phyloP scores from a whole-genome alignment of 64 coral and sea anemone genomes.

The Orbicella faveolata region DNA sequence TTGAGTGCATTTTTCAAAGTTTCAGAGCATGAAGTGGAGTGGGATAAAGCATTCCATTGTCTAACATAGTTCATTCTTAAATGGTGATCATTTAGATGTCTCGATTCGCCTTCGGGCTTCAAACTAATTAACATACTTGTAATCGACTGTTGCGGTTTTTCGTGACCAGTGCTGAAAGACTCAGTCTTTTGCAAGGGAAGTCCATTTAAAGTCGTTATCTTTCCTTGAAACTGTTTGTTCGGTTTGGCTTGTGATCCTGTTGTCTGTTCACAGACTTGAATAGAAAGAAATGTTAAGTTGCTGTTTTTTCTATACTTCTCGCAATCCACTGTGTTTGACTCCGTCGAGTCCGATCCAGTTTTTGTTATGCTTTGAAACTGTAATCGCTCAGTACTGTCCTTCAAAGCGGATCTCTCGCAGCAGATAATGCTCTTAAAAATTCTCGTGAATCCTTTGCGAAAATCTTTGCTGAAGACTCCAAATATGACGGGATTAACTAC shows the following conservation, averaged over 20 bases:
- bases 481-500: conserved; percentile 70
- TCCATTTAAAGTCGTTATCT: background rate
- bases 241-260: background rate
- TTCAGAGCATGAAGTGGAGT: background rate
- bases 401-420: background rate
- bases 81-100: background rate
- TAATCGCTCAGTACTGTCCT: background rate
- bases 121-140: background rate
- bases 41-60: background rate
- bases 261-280: background rate
- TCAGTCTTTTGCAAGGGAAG: background rate
- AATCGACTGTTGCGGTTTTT: background rate
- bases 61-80: background rate
- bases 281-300: background rate
- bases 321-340: background rate
- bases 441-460: conserved; percentile 57
- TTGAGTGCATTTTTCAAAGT: background rate
- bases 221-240: background rate
- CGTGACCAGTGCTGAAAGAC: background rate
- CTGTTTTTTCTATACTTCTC: background rate
- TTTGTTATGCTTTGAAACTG: background rate
- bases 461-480: conserved; percentile 68
- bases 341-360: background rate
- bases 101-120: background rate
- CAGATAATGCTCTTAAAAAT: conserved; percentile 27